Conservation (phyloP, 1,140 invertebrate genomes). For the Agraylea sexmaculata region DNA sequence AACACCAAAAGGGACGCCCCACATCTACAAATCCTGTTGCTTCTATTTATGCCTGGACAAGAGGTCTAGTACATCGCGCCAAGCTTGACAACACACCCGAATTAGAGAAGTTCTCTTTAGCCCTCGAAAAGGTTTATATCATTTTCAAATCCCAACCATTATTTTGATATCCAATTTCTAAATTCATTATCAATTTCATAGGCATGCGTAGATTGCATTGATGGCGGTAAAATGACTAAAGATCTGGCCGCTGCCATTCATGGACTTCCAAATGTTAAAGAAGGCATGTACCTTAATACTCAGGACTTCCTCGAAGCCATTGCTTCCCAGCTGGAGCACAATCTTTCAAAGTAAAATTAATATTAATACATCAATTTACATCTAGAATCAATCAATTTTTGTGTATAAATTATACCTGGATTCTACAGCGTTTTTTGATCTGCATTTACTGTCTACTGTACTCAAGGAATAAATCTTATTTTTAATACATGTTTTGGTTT, state of each 20-base stretch:
- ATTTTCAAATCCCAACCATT: too few relatives aligned
- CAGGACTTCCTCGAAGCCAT: constrained; percentile 78
- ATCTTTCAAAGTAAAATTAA: constrained; percentile 34
- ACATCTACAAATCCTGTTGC: constrained; percentile 87
- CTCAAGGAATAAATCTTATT: too few relatives aligned
- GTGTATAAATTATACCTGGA: too few relatives aligned
- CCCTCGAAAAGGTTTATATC: constrained; percentile 41
- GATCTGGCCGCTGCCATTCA: constrained; percentile 83
- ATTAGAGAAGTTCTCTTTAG: constrained; percentile 44
- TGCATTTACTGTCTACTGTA: too few relatives aligned
- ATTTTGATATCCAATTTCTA: too few relatives aligned
- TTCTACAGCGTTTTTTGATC: too few relatives aligned
- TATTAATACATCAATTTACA: too few relatives aligned
- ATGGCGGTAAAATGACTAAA: constrained; percentile 84
- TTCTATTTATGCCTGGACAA: constrained; percentile 86
- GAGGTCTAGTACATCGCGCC: constrained; percentile 72
- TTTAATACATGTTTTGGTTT: too few relatives aligned
- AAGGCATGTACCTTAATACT: constrained; percentile 72
- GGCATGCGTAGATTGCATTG: constrained; percentile 78
- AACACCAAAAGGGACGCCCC: constrained; percentile 67
- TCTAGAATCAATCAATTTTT: too few relatives aligned
- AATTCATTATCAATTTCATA: constrained; percentile 22
- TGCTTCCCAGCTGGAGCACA: constrained; percentile 56
- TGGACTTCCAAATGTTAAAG: constrained; percentile 60
- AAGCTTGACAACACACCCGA: constrained; percentile 69